Conservation (phyloP, 2,797 vertebrate species). For the Discoglossus pictus region DNA sequence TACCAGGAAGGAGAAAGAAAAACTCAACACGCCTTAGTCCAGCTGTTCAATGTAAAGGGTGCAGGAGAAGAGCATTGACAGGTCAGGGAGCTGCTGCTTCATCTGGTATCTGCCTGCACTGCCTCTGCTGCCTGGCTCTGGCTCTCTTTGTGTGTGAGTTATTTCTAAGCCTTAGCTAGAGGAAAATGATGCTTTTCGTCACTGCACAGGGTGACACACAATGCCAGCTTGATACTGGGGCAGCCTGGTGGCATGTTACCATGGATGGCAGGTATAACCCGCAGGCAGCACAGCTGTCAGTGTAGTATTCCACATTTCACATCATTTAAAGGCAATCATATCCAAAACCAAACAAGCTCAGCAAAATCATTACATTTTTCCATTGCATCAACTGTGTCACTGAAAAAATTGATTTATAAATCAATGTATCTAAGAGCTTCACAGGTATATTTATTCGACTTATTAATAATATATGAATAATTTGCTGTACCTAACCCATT, state of each 20-base stretch:
- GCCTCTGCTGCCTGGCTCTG: conserved; percentile 5
- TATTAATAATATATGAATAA: no score
- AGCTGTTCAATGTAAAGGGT: conserved; percentile 46
- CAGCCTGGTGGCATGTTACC: neutral
- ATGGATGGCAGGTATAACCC: neutral
- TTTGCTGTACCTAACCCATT: no score
- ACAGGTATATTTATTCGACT: no score
- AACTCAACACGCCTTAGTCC: conserved; percentile 56
- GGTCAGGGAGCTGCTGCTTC: neutral
- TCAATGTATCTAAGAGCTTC: no score
- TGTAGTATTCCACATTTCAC: neutral
- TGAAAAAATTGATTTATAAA: no score
- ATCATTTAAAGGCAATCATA: neutral
- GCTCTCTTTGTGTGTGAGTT: conserved; percentile 12
- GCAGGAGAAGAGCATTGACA: conserved; percentile 9
- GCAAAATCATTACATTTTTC: no score
- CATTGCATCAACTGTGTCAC: no score
- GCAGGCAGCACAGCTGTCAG: neutral
- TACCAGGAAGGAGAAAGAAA: conserved; percentile 59
- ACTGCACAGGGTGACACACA: conserved; percentile 38
- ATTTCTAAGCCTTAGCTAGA: conserved; percentile 31
- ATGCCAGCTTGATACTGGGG: conserved; percentile 32
- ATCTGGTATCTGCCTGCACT: conserved; percentile 12
- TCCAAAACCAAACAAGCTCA: no score
- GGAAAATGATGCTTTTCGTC: conserved; percentile 30